Evolutionary conservation across 2,113 vertebrate genomes (phyloP), one percentile per base, ranked within the genome.

Genomic region (Chlamydotis undulata): DNA sequence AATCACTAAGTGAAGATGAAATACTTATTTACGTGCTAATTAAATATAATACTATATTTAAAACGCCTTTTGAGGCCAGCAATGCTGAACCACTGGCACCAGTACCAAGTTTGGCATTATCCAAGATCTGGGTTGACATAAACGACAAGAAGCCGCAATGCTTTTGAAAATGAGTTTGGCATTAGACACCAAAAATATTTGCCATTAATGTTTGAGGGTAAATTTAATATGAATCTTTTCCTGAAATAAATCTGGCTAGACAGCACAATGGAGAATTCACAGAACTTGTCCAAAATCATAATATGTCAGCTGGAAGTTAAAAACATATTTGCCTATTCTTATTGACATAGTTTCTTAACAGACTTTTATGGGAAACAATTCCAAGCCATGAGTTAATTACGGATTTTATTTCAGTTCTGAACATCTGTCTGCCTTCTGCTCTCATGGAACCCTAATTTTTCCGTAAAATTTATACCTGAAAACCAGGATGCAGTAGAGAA

Each of bases 101-200:
- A 69, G 23, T 25, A 87, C 24, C 55, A 52, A 1, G 1, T 55
- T n/a, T 73, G 65, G 69, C 39, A 39, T 56, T 39, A 71, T 39
- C 21, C 53, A 85, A 56, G 47, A 50, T 63, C 60, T 78, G 35
- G 50, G 76, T 4, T 69, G 64, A 81, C 64, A 93, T 67, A 69
- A 91, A 67, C 1, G 47, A 93, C 87, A 81, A 83, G 61, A 87
- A 94, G 56, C 85, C 0, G 0, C 63, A 52, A 29, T 5, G 29
- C 52, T 79, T 87, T 87, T 75, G 53, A 59, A 87, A 95, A 91
- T n/a, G 14, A 68, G 29, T 82, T 71, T 93, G 84, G 84, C 74
- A 94, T 56, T 87, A 78, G 52, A 68, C 57, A 85, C 45, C 65
- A 91, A 82, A 91, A 87, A 64, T 68, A 95, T 49, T 59, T 94